Evolutionary conservation across 2,888 invertebrate species (phyloP).

Genomic region (Phalera bucephala): DNA sequence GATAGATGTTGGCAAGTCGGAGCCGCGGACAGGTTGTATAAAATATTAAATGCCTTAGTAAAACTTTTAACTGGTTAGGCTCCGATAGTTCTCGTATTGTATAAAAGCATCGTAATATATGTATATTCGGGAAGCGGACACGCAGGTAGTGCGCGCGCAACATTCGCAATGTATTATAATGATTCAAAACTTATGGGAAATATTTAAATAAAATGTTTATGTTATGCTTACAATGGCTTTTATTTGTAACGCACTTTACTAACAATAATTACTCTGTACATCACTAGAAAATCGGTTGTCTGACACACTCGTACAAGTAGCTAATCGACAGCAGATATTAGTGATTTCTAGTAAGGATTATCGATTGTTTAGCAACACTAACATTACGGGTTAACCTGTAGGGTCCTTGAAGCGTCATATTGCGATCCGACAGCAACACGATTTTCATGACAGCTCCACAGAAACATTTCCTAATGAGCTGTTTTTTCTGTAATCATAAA

Average conservation of each 20-base stretch:
- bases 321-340: no score
- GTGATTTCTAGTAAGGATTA: no score
- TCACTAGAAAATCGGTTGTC: no score
- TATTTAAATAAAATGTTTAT: slow-evolving; percentile 79
- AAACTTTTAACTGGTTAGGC: slow-evolving; percentile 15
- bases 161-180: slow-evolving; percentile 67
- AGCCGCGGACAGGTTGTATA: slow-evolving; percentile 43
- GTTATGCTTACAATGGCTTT: slow-evolving; percentile 62
- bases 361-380: no score
- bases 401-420: no score
- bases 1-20: slow-evolving; percentile 14
- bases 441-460: no score
- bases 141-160: slow-evolving; percentile 4
- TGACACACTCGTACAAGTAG: no score
- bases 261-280: no score
- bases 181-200: slow-evolving; percentile 63
- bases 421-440: no score
- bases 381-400: no score
- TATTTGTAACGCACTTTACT: slow-evolving; percentile 10
- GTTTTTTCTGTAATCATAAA: no score
- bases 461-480: no score
- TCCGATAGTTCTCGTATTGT: slow-evolving; percentile 24
- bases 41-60: slow-evolving; percentile 50
- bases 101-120: slow-evolving; percentile 44
- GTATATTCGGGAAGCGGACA: slow-evolving; percentile 47